These are phyloP conservation scores for Anolis carolinensis DNA, from an alignment of 2,113 vertebrate species.

Conservation along the genomic window DNA sequence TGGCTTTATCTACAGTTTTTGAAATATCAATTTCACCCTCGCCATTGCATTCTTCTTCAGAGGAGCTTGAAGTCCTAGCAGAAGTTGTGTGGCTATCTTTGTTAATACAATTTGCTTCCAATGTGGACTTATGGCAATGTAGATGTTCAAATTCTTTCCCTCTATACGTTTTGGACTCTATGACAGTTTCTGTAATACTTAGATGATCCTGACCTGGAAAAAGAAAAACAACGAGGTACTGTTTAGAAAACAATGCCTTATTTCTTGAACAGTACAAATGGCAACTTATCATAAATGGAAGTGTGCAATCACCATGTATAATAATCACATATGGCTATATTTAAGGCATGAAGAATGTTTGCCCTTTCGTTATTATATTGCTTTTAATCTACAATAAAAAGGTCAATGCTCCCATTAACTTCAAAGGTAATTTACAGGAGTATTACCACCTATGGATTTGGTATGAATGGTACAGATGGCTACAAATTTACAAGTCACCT, in stretches of 20 bases:
- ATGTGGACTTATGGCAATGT: slow-evolving; percentile 69
- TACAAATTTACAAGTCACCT: neutral
- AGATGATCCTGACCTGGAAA: slow-evolving; percentile 71
- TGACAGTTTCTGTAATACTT: slow-evolving; percentile 56
- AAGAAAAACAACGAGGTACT: slow-evolving; percentile 40
- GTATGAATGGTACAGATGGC: neutral
- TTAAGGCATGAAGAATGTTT: neutral
- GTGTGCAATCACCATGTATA: neutral
- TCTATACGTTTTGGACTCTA: slow-evolving; percentile 74
- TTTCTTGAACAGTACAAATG: slow-evolving; percentile 16
- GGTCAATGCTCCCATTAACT: slow-evolving; percentile 2
- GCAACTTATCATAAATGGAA: neutral
- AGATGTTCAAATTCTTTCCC: slow-evolving; percentile 66
- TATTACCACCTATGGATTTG: neutral
- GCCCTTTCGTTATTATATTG: neutral
- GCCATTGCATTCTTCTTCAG: slow-evolving; percentile 66
- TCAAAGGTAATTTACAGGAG: slow-evolving; percentile 2
- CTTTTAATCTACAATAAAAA: slow-evolving; percentile 36
- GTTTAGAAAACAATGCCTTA: slow-evolving; percentile 17
- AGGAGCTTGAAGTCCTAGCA: slow-evolving; percentile 36
- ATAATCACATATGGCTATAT: neutral
- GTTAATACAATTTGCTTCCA: slow-evolving; percentile 53
- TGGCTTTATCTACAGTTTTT: slow-evolving; percentile 38
- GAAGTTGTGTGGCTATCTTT: slow-evolving; percentile 27
- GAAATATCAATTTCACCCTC: slow-evolving; percentile 61